A percentile compares a stretch with the other conserved stretches of the same genome.
These are phyloP conservation scores for Poecilus cupreus DNA, from an alignment of 2,888 invertebrate species.

Conservation along the genomic window DNA sequence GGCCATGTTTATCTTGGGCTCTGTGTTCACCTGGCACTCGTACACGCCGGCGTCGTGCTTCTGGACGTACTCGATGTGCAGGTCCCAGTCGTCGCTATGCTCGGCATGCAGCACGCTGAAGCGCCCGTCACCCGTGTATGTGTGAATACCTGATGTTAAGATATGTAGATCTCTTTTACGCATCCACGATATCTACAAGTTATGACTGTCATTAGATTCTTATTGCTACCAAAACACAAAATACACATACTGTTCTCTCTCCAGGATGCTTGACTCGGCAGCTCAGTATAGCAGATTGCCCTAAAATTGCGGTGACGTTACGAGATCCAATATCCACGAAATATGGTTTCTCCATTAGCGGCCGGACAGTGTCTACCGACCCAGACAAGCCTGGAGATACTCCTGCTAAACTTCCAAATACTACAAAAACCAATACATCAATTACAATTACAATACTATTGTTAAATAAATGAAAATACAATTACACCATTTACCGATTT, in stretches of 20 bases:
- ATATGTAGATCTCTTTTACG: constrained; percentile 88
- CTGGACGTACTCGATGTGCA: constrained; percentile 82
- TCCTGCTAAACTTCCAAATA: constrained; percentile 22
- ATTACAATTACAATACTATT: too few species aligned
- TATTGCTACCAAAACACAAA: background rate
- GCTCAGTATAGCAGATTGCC: constrained; percentile 85
- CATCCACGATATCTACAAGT: constrained; percentile 87
- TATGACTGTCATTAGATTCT: background rate
- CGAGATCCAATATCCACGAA: constrained; percentile 89
- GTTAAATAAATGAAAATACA: too few species aligned
- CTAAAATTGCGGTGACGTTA: constrained; percentile 89
- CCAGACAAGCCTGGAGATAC: constrained; percentile 30
- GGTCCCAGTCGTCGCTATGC: constrained; percentile 83
- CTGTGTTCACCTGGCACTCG: constrained; percentile 77
- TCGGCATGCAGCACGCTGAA: constrained; percentile 83
- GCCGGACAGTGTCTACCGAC: constrained; percentile 61
- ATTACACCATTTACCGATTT: too few species aligned
- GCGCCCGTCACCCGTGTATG: constrained; percentile 84
- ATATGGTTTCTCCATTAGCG: constrained; percentile 79
- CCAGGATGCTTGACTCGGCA: constrained; percentile 92
- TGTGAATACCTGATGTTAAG: constrained; percentile 82
- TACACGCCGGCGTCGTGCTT: constrained; percentile 82
- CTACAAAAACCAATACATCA: background rate
- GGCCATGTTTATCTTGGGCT: constrained; percentile 83
- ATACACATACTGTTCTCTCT: constrained; percentile 83